Evolutionary conservation across 2,797 vertebrate species (phyloP).

Genomic region (Hippopotamyrus pictus): DNA sequence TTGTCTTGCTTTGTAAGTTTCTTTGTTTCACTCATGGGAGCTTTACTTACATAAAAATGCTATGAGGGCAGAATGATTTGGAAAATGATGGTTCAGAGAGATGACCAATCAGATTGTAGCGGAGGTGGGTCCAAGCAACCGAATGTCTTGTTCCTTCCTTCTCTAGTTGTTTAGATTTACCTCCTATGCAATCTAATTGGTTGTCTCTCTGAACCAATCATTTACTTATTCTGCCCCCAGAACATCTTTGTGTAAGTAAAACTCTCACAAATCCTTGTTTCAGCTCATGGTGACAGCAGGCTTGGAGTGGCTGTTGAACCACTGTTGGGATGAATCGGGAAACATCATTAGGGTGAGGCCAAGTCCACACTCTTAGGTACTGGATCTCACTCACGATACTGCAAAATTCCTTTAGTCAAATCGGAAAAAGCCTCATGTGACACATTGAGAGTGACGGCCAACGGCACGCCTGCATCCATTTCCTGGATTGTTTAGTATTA

Average conservation of each 20-base stretch:
- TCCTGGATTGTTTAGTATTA: not conserved
- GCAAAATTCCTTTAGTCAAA: not conserved
- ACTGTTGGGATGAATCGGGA: not conserved
- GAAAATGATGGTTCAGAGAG: not conserved
- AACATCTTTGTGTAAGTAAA: too few species aligned
- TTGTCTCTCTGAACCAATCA: too few species aligned
- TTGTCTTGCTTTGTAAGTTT: not conserved
- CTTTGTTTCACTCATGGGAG: not conserved
- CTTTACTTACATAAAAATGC: not conserved
- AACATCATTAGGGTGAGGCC: not conserved
- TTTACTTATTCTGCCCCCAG: too few species aligned
- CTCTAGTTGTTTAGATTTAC: not conserved
- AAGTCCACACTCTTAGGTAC: not conserved
- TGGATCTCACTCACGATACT: not conserved
- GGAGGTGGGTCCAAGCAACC: not conserved
- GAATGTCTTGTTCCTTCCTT: not conserved
- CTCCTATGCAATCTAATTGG: not conserved
- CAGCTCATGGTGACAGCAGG: not conserved
- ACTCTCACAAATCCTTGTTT: too few species aligned
- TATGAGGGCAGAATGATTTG: not conserved
- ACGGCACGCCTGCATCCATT: not conserved
- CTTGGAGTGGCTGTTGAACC: not conserved
- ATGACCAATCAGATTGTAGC: not conserved
- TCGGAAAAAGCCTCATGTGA: not conserved
- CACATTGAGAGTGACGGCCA: not conserved